Evolutionary conservation across 1,140 invertebrate genomes (phyloP), one percentile per base, ranked within the genome.

Genomic region (Calephelis virginiensis): DNA sequence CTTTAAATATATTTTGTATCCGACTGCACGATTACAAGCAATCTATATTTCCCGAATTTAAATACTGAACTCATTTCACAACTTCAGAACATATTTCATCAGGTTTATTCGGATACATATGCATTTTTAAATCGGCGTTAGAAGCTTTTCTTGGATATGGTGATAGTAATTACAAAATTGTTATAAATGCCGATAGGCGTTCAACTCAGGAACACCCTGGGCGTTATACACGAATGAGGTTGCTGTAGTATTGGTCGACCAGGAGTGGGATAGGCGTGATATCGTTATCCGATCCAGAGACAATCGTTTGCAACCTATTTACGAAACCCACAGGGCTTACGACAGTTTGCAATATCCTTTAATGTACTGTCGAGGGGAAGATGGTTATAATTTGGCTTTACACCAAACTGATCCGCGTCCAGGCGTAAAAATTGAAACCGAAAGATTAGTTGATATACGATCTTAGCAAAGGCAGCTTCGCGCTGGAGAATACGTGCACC

Each of bases 281-380:
- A 70, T 77, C 12, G 59, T 76, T 0, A 0, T 80, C 0, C 68
- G 63, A 11, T 28, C 47, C 0, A 8, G 47, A 10, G 68, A 74
- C 17, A 46, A 73, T 53, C 61, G 47, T 6, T 40, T 78, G 14
- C 53, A 73, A 53, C 63, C 72, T 10, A 73, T 88, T 61, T 62
- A 59, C n/a, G 83, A 90, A 75, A 88, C 76, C 9, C 81, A 89
- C 64, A 63, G 87, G 8, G 75, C 80, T 10, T 89, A 86, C 66
- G 89, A 92, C 73, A 63, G 81, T 50, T 68, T 91, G n/a, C 81
- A 86, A 71, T 92, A 92, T 77, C 86, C 88, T 61, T 63, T 92
- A 9, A 82, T 92, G 14, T 91, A 83, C 69, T 85, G 82, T 65
- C 64, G 73, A 63, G 89, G 84, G n/a, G 75, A 92, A 72, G 80